Base-by-base conservation (phyloP, 1,140 invertebrate genomes). In the Rhizoglyphus robini region DNA sequence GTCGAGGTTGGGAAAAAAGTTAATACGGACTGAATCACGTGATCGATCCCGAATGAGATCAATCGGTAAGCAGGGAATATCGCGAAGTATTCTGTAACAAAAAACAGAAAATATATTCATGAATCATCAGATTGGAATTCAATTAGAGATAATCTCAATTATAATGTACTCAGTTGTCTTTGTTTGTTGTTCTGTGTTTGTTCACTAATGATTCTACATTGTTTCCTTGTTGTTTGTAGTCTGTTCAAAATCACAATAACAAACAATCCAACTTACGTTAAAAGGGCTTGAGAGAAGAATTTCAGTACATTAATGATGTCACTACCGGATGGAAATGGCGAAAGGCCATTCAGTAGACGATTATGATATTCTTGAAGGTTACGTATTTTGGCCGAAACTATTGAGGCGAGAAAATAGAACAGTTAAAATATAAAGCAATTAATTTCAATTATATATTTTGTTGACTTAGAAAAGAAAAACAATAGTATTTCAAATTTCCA, bases 281-380 rank as follows among this genome's bases (percentile, higher is more conserved):
- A 79, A 64, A 99, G 80, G 58, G 91, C 96, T 80, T 96, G 91
- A 30, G 92, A 94, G 78, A 99, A 98, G 77, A 94, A 96, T 77
- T 96, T 96, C 71, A 99, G 82, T 64, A 92, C 97, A 74, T 93
- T 96, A 60, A 91, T 90, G 75, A 98, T 91, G 76, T 99, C 96
- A 65, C 86, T 80, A 65, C 94, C 94, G 65, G 90, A 91, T 59
- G 95, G 95, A 69, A 88, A 80, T 31, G 95, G 92, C 73, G 91
- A 84, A 70, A 86, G 83, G 70, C 88, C 89, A 80, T 96, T 90
- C 71, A 90, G 83, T 64, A 98, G 83, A 67, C 94, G 83, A 71
- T 90, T 83, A 75, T 97, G 92, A 77, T 88, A 94, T 76, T 99
- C 96, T 78, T 94, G 90, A 69, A 99, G 82, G 75, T 87, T 96